Evolutionary conservation across 1,140 invertebrate genomes (phyloP).

Genomic region (Brachionus manjavacas): DNA sequence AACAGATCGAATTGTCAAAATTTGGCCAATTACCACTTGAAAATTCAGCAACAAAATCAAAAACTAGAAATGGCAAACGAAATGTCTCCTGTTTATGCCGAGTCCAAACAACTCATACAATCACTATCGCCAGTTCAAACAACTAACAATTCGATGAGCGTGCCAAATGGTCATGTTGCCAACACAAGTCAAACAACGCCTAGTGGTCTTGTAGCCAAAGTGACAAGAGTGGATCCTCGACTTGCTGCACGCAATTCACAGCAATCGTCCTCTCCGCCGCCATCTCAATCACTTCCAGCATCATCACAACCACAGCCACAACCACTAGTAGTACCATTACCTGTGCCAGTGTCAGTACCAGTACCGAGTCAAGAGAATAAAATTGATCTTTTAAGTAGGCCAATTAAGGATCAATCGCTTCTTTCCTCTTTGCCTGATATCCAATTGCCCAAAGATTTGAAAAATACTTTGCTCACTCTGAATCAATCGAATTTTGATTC

Average conservation of each 20-base stretch:
- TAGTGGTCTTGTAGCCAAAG: neutral
- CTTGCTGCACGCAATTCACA: neutral
- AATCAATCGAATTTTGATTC: neutral
- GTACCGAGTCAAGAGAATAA: neutral
- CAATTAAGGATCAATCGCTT: neutral
- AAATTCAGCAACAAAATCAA: conserved; percentile 24
- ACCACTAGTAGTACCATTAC: neutral
- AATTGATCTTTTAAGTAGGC: neutral
- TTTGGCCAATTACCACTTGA: conserved; percentile 21
- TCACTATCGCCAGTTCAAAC: neutral
- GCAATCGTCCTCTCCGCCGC: neutral
- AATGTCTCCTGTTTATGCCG: conserved; percentile 5
- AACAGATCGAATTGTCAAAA: conserved; percentile 36
- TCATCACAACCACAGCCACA: neutral
- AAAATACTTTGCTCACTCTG: neutral
- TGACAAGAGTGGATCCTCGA: neutral
- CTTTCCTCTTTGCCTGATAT: conserved; percentile 5
- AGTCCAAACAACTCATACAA: neutral
- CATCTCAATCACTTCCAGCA: neutral
- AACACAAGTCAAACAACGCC: neutral
- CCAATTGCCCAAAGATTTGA: conserved; percentile 17
- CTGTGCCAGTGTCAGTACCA: neutral
- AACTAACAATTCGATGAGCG: neutral
- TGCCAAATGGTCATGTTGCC: neutral
- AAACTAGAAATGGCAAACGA: neutral